These are phyloP conservation scores for Egretta garzetta DNA, from an alignment of 2,113 vertebrate genomes.

Conservation along the genomic window DNA sequence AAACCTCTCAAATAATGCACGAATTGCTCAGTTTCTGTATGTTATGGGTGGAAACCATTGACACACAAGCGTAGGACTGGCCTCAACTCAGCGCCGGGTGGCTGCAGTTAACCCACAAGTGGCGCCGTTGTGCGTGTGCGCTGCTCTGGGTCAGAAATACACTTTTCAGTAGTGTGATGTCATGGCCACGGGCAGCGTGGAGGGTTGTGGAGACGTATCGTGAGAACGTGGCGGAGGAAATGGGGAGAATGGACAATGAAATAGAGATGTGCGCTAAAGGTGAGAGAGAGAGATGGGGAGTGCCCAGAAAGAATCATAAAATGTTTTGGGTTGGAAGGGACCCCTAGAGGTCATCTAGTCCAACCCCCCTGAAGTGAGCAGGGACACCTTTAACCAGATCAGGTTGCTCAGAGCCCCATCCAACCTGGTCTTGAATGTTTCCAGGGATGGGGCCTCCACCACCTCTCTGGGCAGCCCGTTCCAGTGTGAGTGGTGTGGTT, in stretches of 20 bases:
- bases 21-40: not conserved
- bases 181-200: not conserved
- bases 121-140: not conserved
- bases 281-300: not conserved
- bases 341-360: too few species aligned
- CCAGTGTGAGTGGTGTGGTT: too few species aligned
- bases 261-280: not conserved
- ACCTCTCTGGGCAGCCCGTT: too few species aligned
- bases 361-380: too few species aligned
- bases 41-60: not conserved
- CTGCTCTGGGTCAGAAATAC: not conserved
- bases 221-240: not conserved
- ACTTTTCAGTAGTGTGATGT: not conserved
- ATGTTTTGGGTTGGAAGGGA: too few species aligned
- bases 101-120: not conserved
- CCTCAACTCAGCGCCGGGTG: not conserved
- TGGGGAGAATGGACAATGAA: accelerated
- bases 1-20: not conserved
- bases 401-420: too few species aligned
- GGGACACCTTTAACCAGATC: too few species aligned
- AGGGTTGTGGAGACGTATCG: accelerated
- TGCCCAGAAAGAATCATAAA: not conserved
- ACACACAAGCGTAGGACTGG: not conserved
- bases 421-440: too few species aligned
- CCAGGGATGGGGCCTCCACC: too few species aligned